These are phyloP conservation scores for Harpegnathos saltator DNA, from an alignment of 1,140 invertebrate species.

Conservation along the genomic window DNA sequence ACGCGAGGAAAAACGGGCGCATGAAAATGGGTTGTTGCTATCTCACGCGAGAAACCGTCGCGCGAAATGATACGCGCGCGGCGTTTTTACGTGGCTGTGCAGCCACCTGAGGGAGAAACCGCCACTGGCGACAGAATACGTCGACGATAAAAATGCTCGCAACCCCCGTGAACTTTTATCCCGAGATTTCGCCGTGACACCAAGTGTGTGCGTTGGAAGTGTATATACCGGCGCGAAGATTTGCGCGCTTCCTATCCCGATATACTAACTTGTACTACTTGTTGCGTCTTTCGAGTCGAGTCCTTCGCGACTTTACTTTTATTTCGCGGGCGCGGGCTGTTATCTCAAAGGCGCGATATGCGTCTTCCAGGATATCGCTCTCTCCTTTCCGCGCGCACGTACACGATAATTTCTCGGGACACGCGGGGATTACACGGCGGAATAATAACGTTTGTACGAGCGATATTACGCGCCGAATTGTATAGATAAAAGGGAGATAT, in stretches of 20 bases:
- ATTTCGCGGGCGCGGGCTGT: conserved; percentile 12
- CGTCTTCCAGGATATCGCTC: neutral
- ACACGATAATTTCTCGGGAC: neutral
- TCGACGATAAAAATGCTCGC: conserved; percentile 45
- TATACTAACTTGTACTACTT: conserved; percentile 66
- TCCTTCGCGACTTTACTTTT: conserved; percentile 42
- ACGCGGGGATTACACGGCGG: neutral
- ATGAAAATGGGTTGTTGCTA: neutral
- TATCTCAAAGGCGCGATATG: conserved; percentile 1
- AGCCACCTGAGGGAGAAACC: neutral
- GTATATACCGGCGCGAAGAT: conserved; percentile 57
- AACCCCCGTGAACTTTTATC: conserved; percentile 52
- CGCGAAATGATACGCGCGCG: neutral
- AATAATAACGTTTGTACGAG: neutral
- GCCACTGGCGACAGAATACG: conserved; percentile 19
- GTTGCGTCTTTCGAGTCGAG: conserved; percentile 57
- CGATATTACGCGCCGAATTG: neutral
- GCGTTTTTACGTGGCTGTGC: neutral
- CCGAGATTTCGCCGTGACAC: conserved; percentile 55
- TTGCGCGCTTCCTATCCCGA: conserved; percentile 61
- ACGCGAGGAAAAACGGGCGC: neutral
- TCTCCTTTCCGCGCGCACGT: neutral
- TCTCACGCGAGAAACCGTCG: conserved; percentile 8
- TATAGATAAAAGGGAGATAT: neutral
- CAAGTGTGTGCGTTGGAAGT: conserved; percentile 42